phyloP scores from a whole-genome alignment of 2,113 vertebrate genomes.

The Spea bombifrons region DNA sequence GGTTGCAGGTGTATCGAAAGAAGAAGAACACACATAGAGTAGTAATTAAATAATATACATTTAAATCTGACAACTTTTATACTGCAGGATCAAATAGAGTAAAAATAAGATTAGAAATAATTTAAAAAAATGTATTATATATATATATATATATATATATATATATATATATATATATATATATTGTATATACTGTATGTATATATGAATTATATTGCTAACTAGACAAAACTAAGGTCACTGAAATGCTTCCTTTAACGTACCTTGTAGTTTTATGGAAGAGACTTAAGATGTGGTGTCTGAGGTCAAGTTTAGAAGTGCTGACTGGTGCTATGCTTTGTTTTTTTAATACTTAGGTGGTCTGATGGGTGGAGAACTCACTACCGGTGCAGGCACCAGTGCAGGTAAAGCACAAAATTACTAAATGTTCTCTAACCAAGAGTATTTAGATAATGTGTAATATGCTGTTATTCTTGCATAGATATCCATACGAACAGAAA shows the following conservation, averaged over 20 bases:
- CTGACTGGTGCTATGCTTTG: slow-evolving; percentile 53
- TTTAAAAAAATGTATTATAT: too few species aligned
- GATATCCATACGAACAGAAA: too few species aligned
- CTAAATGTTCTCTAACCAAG: background rate
- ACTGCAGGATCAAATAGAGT: too few species aligned
- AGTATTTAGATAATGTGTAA: background rate
- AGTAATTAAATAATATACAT: too few species aligned
- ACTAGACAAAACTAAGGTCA: slow-evolving; percentile 20
- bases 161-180: too few species aligned
- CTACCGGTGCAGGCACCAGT: slow-evolving; percentile 98
- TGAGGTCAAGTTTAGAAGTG: slow-evolving; percentile 41
- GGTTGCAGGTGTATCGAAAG: too few species aligned
- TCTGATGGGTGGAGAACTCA: slow-evolving; percentile 98
- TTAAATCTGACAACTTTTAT: too few species aligned
- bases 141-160: too few species aligned
- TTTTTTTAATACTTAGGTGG: slow-evolving; percentile 78
- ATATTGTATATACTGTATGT: too few species aligned
- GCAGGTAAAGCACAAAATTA: slow-evolving; percentile 78
- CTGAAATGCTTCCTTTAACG: slow-evolving; percentile 31
- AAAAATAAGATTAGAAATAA: too few species aligned
- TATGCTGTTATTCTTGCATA: too few species aligned
- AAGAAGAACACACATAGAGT: too few species aligned
- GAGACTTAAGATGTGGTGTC: slow-evolving; percentile 46
- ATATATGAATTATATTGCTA: background rate
- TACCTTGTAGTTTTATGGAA: slow-evolving; percentile 43